A percentile compares a stretch with the other conserved stretches of the same genome.
These are phyloP conservation scores for Dorcus hopei DNA, from an alignment of 2,888 invertebrate genomes.

Conservation along the genomic window DNA sequence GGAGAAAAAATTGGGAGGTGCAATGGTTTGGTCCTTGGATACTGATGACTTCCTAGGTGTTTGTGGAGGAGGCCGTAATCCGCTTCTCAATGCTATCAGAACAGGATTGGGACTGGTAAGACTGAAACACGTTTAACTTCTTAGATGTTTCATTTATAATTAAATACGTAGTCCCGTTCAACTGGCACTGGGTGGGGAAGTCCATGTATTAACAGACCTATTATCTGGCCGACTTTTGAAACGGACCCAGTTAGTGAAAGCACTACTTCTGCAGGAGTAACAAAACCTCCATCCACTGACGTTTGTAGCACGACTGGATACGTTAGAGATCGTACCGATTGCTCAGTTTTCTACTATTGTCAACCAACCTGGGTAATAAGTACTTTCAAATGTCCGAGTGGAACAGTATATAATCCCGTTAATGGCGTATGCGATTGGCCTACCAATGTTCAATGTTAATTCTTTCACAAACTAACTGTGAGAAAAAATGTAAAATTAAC, in stretches of 20 bases:
- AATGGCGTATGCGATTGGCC: conserved; percentile 46
- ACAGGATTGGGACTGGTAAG: no score
- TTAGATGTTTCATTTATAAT: no score
- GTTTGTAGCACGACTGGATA: conserved; percentile 48
- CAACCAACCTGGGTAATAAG: conserved; percentile 31
- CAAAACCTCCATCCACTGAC: background rate
- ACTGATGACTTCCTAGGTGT: conserved; percentile 69
- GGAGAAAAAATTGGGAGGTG: conserved; percentile 52
- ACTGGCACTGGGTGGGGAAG: no score
- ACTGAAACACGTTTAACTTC: no score
- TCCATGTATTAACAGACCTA: background rate
- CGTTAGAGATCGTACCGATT: conserved; percentile 43
- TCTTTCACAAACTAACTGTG: no score
- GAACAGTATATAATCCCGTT: conserved; percentile 44
- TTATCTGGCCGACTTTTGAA: background rate
- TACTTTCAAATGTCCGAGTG: conserved; percentile 42
- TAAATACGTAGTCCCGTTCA: no score
- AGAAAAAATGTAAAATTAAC: no score
- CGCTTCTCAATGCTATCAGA: conserved; percentile 58
- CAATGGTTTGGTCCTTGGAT: conserved; percentile 79
- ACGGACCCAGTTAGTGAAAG: no score
- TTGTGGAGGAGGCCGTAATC: conserved; percentile 57
- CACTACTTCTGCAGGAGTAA: background rate
- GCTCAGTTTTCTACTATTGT: conserved; percentile 48
- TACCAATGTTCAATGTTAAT: conserved; percentile 26